phyloP scores from a whole-genome alignment of 2,888 invertebrate species.

The Caenorhabditis afra region DNA sequence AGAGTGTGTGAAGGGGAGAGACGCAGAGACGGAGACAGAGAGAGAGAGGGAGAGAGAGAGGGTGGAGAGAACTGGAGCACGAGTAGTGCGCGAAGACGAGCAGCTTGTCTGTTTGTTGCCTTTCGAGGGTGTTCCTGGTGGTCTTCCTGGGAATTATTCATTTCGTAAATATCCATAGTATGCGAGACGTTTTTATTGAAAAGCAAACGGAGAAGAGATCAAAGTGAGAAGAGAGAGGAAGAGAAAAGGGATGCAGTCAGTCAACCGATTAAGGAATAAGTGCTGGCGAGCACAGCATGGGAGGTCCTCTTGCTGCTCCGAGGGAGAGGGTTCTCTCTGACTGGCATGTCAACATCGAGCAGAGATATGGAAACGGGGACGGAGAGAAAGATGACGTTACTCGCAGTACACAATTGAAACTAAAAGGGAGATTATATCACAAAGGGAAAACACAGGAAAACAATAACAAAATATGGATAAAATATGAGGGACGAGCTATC shows the following conservation, averaged over 20 bases:
- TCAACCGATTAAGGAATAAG: constrained; percentile 19
- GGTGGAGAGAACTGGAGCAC: constrained; percentile 24
- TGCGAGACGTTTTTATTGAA: constrained; percentile 35
- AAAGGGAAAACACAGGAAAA: constrained; percentile 18
- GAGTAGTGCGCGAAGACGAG: constrained; percentile 30
- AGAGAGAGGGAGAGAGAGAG: constrained; percentile 22
- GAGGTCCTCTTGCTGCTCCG: background rate
- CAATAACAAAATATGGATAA: constrained; percentile 18
- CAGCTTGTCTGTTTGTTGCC: constrained; percentile 24
- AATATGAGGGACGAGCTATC: constrained; percentile 12
- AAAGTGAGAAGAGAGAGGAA: background rate
- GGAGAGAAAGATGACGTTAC: background rate
- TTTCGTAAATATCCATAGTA: constrained; percentile 20
- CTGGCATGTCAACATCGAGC: constrained; percentile 10
- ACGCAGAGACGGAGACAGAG: constrained; percentile 8
- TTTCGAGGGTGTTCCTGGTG: constrained; percentile 15
- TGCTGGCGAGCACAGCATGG: background rate
- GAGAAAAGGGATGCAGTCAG: background rate
- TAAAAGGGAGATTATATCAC: constrained; percentile 8
- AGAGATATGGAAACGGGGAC: constrained; percentile 12
- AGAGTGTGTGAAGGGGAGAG: constrained; percentile 13
- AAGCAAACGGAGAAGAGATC: constrained; percentile 38
- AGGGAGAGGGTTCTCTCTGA: background rate
- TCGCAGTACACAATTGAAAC: background rate
- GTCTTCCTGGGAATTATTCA: constrained; percentile 32